Conservation (phyloP, 2,797 vertebrate species). For the Anableps anableps region DNA sequence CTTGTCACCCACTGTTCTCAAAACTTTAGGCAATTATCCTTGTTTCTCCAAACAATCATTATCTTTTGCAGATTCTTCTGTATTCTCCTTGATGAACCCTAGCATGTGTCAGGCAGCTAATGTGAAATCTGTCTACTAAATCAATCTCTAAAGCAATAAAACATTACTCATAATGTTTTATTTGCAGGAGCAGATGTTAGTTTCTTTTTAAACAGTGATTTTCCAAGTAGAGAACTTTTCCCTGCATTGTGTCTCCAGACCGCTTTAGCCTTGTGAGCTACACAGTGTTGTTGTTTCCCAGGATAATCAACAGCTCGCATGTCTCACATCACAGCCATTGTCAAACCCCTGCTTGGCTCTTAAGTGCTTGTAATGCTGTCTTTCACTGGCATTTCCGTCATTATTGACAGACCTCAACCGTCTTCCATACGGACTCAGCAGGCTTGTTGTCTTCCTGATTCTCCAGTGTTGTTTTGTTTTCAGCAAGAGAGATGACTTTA, state of each 20-base stretch:
- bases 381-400: slow-evolving; percentile 44
- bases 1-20: not conserved
- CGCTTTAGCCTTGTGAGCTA: slow-evolving; percentile 43
- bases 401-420: slow-evolving; percentile 63
- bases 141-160: not conserved
- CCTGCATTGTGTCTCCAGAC: slow-evolving; percentile 6
- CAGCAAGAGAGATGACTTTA: slow-evolving; percentile 6
- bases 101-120: not conserved
- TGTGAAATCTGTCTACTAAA: not conserved
- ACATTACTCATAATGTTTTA: not conserved
- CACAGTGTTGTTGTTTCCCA: slow-evolving; percentile 50
- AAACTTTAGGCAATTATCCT: not conserved
- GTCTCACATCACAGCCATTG: slow-evolving; percentile 35
- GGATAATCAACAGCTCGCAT: slow-evolving; percentile 32
- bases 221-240: not conserved
- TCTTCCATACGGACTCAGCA: slow-evolving; percentile 25
- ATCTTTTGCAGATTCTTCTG: not conserved
- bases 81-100: not conserved
- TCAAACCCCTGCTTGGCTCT: slow-evolving; percentile 43
- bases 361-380: slow-evolving; percentile 54
- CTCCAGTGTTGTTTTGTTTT: slow-evolving; percentile 26
- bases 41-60: not conserved
- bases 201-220: slow-evolving; percentile 1
- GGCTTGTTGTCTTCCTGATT: slow-evolving; percentile 26
- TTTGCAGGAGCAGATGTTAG: slow-evolving; percentile 4